Evolutionary conservation across 2,888 invertebrate species (phyloP).

Genomic region (Therioaphis trifolii): DNA sequence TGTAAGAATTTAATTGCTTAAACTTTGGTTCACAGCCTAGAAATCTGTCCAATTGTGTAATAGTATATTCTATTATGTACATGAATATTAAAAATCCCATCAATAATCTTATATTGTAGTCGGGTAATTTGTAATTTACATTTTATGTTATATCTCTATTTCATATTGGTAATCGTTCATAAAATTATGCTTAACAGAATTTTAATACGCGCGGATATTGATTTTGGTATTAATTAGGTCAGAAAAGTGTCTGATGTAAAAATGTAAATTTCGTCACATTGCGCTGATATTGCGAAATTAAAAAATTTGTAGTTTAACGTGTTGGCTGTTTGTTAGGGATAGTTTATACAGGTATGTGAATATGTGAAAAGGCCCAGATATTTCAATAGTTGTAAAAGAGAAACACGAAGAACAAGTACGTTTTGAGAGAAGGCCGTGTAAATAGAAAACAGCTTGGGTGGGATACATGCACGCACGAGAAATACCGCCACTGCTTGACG

Average conservation of each 20-base stretch:
- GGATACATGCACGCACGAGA: background rate
- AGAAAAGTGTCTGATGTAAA: slow-evolving; percentile 29
- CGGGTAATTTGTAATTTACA: too few relatives aligned
- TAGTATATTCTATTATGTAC: too few relatives aligned
- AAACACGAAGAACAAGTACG: slow-evolving; percentile 42
- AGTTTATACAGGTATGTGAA: background rate
- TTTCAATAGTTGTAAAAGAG: slow-evolving; percentile 45
- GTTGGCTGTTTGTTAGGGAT: slow-evolving; percentile 22
- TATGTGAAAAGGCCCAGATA: background rate
- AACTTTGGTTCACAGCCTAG: too few relatives aligned
- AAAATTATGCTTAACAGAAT: too few relatives aligned
- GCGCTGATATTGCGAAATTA: slow-evolving; percentile 40
- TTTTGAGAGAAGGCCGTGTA: slow-evolving; percentile 43
- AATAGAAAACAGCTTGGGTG: slow-evolving; percentile 10
- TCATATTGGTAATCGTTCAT: too few relatives aligned
- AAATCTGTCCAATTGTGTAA: too few relatives aligned
- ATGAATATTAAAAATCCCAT: too few relatives aligned
- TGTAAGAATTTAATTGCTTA: too few relatives aligned
- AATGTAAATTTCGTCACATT: slow-evolving; percentile 31
- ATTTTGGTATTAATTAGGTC: slow-evolving; percentile 46
- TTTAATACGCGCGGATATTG: too few relatives aligned
- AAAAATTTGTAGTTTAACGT: slow-evolving; percentile 40
- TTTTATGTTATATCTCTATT: too few relatives aligned
- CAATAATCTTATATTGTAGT: too few relatives aligned
- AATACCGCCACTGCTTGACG: background rate